These are phyloP conservation scores for Dynastes grantii DNA, from an alignment of 2,888 invertebrate genomes.

Conservation along the genomic window DNA sequence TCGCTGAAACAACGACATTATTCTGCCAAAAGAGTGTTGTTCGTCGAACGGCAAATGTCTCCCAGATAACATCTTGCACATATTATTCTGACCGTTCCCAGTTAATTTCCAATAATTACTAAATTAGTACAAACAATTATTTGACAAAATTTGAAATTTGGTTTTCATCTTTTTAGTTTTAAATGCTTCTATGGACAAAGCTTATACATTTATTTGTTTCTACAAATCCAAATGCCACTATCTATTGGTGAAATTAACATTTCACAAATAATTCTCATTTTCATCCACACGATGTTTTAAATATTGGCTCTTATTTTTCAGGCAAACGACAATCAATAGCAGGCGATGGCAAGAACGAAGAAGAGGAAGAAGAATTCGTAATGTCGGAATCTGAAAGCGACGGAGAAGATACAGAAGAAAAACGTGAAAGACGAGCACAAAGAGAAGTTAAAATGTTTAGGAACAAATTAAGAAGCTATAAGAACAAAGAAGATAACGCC, in stretches of 20 bases:
- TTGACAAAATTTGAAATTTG: too few species aligned
- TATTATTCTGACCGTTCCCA: too few species aligned
- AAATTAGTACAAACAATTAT: too few species aligned
- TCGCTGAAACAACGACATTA: too few species aligned
- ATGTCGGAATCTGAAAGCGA: conserved; percentile 77
- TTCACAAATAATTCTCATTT: neutral
- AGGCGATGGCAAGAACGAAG: conserved; percentile 71
- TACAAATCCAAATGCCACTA: too few species aligned
- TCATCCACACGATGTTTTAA: neutral
- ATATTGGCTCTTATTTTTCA: conserved; percentile 44
- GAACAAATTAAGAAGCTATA: conserved; percentile 72
- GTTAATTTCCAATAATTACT: too few species aligned
- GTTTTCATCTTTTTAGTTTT: too few species aligned
- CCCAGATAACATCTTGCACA: too few species aligned
- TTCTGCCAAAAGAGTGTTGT: too few species aligned
- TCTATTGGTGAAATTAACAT: neutral
- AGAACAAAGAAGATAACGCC: conserved; percentile 81
- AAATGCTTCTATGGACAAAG: too few species aligned
- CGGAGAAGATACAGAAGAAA: conserved; percentile 79
- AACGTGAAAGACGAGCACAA: conserved; percentile 74
- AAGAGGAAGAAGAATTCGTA: conserved; percentile 75
- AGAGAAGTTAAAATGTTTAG: conserved; percentile 80
- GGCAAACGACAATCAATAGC: conserved; percentile 64
- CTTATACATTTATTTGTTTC: too few species aligned
- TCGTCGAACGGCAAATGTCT: too few species aligned